Conservation (phyloP, 2,113 vertebrate genomes). For the Prochilodus magdalenae region DNA sequence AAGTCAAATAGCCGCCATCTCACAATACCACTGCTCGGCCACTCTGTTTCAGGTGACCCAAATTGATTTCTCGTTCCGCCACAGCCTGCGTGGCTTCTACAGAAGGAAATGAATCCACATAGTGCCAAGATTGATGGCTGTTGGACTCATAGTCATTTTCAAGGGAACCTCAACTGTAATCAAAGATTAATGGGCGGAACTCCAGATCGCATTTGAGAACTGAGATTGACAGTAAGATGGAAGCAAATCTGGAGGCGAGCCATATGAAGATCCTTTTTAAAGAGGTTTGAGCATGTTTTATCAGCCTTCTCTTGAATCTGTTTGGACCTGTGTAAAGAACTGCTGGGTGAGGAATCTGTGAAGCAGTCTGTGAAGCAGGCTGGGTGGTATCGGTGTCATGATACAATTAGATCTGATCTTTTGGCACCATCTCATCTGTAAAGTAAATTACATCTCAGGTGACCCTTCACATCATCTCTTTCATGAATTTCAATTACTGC, state of each 20-base stretch:
- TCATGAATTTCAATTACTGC: slow-evolving; percentile 34
- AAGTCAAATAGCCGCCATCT: slow-evolving; percentile 43
- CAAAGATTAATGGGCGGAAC: slow-evolving; percentile 16
- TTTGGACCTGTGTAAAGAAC: background rate
- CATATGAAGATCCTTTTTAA: background rate
- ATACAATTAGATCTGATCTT: slow-evolving; percentile 35
- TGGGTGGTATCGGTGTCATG: background rate
- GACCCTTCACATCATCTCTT: slow-evolving; percentile 16
- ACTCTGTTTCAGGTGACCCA: slow-evolving; percentile 4
- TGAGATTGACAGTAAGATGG: background rate
- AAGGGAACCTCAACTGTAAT: background rate
- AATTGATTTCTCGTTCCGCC: slow-evolving; percentile 27
- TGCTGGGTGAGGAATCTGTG: background rate
- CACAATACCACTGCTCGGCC: slow-evolving; percentile 1
- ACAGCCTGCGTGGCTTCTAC: slow-evolving; percentile 2
- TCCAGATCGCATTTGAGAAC: background rate
- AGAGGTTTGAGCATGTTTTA: background rate
- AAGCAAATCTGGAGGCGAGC: background rate
- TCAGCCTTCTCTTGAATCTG: background rate
- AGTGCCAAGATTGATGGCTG: slow-evolving; percentile 9
- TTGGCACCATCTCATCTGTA: slow-evolving; percentile 22
- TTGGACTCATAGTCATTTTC: slow-evolving; percentile 16
- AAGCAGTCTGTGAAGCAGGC: background rate
- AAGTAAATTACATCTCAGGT: slow-evolving; percentile 38
- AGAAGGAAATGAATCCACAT: slow-evolving; percentile 32